A percentile compares a stretch with the other conserved stretches of the same genome.
phyloP scores from a whole-genome alignment of 2,888 invertebrate species.

The Oscheius sp. region DNA sequence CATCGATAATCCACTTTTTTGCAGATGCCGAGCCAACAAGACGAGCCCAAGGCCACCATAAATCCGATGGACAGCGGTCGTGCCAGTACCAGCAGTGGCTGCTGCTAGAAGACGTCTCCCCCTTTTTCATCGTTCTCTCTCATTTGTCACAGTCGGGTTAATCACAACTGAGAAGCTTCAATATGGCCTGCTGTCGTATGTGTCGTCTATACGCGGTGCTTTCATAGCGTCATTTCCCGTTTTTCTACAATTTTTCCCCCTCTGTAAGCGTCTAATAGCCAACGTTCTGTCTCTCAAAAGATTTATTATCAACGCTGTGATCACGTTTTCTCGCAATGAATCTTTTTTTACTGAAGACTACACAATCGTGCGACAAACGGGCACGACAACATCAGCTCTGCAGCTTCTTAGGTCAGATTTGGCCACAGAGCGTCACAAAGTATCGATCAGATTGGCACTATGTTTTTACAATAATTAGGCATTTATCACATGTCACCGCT shows the following conservation, averaged over 20 bases:
- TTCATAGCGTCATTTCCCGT: neutral
- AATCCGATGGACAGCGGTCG: slow-evolving; percentile 33
- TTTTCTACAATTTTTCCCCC: neutral
- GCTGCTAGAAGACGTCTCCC: slow-evolving; percentile 16
- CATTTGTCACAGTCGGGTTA: slow-evolving; percentile 26
- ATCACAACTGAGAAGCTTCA: slow-evolving; percentile 13
- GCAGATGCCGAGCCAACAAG: slow-evolving; percentile 52
- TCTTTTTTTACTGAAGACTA: neutral
- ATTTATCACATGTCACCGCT: slow-evolving; percentile 23
- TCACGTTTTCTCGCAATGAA: slow-evolving; percentile 27
- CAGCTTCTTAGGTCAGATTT: slow-evolving; percentile 13
- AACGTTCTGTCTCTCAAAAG: neutral
- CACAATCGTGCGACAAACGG: too few species aligned
- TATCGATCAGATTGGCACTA: neutral
- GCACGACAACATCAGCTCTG: neutral
- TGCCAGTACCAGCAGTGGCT: slow-evolving; percentile 13
- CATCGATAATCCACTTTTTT: slow-evolving; percentile 6
- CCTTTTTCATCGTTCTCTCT: slow-evolving; percentile 3
- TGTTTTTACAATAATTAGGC: neutral
- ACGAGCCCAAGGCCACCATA: slow-evolving; percentile 41
- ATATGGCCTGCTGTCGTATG: slow-evolving; percentile 12
- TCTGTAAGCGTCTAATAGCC: neutral
- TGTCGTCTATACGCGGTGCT: slow-evolving; percentile 27
- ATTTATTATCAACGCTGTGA: slow-evolving; percentile 28
- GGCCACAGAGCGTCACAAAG: slow-evolving; percentile 31